Evolutionary conservation across 2,797 vertebrate species (phyloP).

Genomic region (Lepus townsendii): DNA sequence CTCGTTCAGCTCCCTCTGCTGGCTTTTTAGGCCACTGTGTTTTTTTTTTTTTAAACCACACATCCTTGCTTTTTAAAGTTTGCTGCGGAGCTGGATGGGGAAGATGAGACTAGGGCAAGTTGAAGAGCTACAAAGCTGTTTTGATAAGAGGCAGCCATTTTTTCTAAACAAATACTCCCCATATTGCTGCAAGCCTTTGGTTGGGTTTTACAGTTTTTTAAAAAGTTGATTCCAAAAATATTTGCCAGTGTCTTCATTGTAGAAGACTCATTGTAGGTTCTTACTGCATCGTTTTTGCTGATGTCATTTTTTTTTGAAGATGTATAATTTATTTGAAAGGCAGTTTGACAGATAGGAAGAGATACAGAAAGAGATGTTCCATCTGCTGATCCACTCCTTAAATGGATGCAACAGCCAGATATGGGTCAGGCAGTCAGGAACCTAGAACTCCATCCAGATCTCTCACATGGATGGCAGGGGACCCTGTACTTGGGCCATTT

Average conservation of each 20-base stretch:
- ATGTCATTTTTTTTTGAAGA: constrained; percentile 12
- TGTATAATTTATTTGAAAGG: not conserved
- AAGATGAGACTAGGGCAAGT: not conserved
- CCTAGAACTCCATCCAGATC: too few species aligned
- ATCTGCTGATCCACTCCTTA: too few species aligned
- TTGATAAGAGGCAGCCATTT: constrained; percentile 50
- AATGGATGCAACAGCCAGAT: too few species aligned
- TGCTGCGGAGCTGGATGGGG: not conserved
- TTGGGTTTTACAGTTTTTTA: constrained; percentile 2
- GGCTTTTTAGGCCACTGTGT: not conserved
- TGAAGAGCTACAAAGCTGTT: constrained; percentile 46
- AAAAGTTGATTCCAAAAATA: constrained; percentile 19
- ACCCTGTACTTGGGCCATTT: too few species aligned
- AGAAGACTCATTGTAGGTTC: not conserved
- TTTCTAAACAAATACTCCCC: not conserved
- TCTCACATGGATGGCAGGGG: too few species aligned
- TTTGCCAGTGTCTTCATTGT: not conserved
- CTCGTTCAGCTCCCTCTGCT: not conserved
- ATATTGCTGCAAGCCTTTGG: not conserved
- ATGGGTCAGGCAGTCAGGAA: too few species aligned
- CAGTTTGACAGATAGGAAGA: too few species aligned
- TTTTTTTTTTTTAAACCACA: not conserved
- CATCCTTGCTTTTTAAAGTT: constrained; percentile 3
- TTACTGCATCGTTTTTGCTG: not conserved
- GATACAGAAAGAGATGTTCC: too few species aligned